Evolutionary conservation across 2,797 vertebrate genomes (phyloP), one percentile per base, ranked within the genome.

Genomic region (Myripristis jacobus): DNA sequence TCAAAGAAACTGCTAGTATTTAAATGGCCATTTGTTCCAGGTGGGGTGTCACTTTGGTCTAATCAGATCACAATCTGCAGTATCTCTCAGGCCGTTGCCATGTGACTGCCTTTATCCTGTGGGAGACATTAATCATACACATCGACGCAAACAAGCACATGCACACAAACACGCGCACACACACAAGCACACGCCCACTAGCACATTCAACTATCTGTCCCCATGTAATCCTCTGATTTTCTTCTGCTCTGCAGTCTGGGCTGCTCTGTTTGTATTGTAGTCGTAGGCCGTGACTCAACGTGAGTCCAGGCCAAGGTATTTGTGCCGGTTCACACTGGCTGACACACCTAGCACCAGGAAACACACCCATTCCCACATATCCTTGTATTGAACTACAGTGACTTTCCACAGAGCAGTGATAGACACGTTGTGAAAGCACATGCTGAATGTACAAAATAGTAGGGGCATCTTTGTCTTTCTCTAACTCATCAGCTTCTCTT

Each of bases 321-420:
- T 91, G 82, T 72, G 34, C 90, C 92, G 87, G 85, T 92, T 92
- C 89, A 90, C 88, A 87, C 89, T 90, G 87, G 87, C 71, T 88
- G 93, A 92, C 94, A 94, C 94, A 94, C 94, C 93, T 94, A 92
- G 41, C 77, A 85, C 77, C 86, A 92, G 92, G 92, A 92, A 93
- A 93, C 93, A 93, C 92, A 92, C 94, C 93, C 93, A 81, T 87
- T 91, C 87, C 82, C 86, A 88, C 81, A 91, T 91, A 93, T 93
- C 91, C 92, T 92, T 81, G 74, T 81, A 89, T 92, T 92, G 84
- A 90, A 65, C 68, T 52, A 53, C 29, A 77, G 44, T 75, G 65
- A 85, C 74, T 76, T 89, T 81, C 69, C 21, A 63, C 65, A 67
- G 48, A 79, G 25, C 18, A 0, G 51, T 68, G 62, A 81, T 50